These are phyloP conservation scores for Ctenopoma multispine DNA, from an alignment of 2,797 vertebrate genomes.

Conservation along the genomic window DNA sequence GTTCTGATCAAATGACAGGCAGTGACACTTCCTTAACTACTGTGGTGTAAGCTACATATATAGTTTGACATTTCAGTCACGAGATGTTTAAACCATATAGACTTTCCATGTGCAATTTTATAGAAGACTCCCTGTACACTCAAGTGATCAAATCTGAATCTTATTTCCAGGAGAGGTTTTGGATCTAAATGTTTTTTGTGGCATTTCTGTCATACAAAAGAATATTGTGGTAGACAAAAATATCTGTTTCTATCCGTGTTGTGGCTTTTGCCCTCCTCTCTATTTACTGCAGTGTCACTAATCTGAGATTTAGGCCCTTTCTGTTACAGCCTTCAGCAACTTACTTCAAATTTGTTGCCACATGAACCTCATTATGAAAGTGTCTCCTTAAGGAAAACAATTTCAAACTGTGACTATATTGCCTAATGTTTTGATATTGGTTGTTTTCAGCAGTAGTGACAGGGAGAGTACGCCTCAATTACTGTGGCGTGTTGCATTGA, in stretches of 20 bases:
- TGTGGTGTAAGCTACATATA: constrained; percentile 51
- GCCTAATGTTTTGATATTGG: constrained; percentile 42
- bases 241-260: constrained; percentile 1
- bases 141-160: constrained; percentile 31
- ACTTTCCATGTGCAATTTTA: constrained; percentile 24
- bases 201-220: constrained; percentile 11
- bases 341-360: constrained; percentile 27
- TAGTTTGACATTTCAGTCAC: constrained; percentile 62
- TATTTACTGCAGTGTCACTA: constrained; percentile 8
- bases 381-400: constrained; percentile 16
- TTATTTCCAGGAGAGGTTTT: constrained; percentile 7
- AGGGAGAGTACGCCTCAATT: constrained; percentile 52
- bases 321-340: neutral
- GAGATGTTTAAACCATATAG: constrained; percentile 20
- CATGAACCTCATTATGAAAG: constrained; percentile 30
- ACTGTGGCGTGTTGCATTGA: constrained; percentile 44
- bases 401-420: constrained; percentile 21
- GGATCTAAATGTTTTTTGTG: constrained; percentile 1
- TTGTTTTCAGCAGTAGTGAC: constrained; percentile 37
- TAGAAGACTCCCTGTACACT: constrained; percentile 3
- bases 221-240: constrained; percentile 4
- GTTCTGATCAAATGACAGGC: constrained; percentile 47
- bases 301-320: constrained; percentile 5
- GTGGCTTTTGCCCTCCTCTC: constrained; percentile 1
- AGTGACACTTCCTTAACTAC: constrained; percentile 54